Evolutionary conservation across 2,888 invertebrate species (phyloP).

Genomic region (Sesia bembeciformis): DNA sequence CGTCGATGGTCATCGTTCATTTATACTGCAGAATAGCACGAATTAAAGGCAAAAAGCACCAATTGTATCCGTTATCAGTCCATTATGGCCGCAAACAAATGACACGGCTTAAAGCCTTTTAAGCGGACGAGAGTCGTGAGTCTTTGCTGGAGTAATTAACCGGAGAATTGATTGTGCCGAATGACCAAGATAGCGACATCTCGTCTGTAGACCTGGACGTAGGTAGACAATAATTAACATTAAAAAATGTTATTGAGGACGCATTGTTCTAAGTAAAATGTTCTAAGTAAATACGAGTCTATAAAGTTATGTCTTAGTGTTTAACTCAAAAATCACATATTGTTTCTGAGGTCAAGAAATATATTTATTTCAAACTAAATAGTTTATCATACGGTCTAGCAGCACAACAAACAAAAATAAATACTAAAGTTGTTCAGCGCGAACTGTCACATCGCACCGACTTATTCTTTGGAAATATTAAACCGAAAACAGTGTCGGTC

Average conservation of each 20-base stretch:
- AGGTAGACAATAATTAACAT: conserved; percentile 5
- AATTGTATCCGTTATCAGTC: conserved; percentile 63
- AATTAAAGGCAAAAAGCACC: conserved; percentile 32
- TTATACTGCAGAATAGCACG: conserved; percentile 11
- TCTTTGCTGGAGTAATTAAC: conserved; percentile 60
- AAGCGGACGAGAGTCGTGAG: conserved; percentile 63
- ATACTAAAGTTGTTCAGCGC: too few relatives aligned
- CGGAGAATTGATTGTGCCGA: conserved; percentile 41
- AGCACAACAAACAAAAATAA: too few relatives aligned
- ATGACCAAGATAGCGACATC: conserved; percentile 22
- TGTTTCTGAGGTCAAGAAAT: too few relatives aligned
- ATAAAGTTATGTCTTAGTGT: too few relatives aligned
- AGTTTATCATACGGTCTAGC: too few relatives aligned
- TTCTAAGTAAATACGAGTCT: too few relatives aligned
- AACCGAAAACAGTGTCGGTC: conserved; percentile 46
- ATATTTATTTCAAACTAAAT: too few relatives aligned
- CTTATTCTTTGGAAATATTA: conserved; percentile 39
- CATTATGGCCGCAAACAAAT: conserved; percentile 64
- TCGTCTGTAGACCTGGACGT: conserved; percentile 6
- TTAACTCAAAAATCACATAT: too few relatives aligned
- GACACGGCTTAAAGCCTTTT: conserved; percentile 67
- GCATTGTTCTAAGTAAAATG: too few relatives aligned
- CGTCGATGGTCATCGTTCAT: conserved; percentile 10
- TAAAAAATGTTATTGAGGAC: too few relatives aligned
- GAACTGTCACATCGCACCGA: too few relatives aligned